A percentile compares a stretch with the other conserved stretches of the same genome.
Conservation (phyloP, 2,797 vertebrate species). For the Sibirionetta formosa region DNA sequence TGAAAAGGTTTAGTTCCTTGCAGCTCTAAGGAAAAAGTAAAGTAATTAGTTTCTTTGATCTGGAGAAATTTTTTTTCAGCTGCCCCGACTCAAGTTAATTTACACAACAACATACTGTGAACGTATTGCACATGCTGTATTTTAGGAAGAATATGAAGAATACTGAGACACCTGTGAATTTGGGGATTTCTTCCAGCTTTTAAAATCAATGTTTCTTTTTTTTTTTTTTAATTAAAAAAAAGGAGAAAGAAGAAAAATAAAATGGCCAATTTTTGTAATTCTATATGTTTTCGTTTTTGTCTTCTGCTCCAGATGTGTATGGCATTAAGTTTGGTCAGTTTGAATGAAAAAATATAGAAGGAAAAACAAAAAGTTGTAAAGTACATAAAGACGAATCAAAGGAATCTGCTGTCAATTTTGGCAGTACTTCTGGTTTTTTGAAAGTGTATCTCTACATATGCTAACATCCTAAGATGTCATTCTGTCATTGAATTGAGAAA, state of each 20-base stretch:
- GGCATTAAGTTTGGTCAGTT: background rate
- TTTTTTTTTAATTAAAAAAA: background rate
- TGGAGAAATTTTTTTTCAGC: background rate
- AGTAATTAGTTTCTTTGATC: constrained; percentile 47
- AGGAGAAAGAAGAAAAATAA: no score
- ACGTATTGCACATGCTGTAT: background rate
- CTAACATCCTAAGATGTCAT: background rate
- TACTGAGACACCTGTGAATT: background rate
- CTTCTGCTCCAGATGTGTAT: background rate
- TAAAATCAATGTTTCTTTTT: background rate
- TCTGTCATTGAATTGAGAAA: background rate
- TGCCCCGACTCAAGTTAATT: background rate
- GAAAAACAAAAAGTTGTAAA: background rate
- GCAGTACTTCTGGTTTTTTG: background rate
- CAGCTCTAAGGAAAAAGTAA: background rate
- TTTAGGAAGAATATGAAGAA: constrained; percentile 9
- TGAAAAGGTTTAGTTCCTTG: background rate
- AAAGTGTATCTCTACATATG: background rate
- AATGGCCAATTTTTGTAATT: background rate
- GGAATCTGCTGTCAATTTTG: background rate
- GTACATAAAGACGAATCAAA: background rate
- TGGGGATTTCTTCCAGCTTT: background rate
- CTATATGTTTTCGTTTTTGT: background rate
- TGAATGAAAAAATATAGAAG: background rate
- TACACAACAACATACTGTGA: background rate